These are phyloP conservation scores for Numida meleagris DNA, from an alignment of 2,113 vertebrate species.

Conservation along the genomic window DNA sequence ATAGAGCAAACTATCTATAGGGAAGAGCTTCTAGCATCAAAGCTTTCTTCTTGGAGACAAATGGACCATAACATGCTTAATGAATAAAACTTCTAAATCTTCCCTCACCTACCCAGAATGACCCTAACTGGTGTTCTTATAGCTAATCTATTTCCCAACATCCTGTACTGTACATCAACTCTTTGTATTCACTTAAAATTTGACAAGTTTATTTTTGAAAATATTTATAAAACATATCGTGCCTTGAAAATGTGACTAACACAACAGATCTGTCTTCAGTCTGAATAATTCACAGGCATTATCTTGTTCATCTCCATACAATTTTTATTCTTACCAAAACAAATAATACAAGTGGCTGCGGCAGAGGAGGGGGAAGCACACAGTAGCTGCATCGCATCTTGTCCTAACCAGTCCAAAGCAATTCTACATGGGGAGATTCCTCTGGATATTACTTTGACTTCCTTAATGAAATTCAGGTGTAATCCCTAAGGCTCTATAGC, in stretches of 20 bases:
- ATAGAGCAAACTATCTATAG: background rate
- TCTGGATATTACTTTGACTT: conserved; percentile 71
- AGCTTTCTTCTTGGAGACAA: background rate
- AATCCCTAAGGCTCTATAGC: conserved; percentile 82
- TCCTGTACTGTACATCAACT: background rate
- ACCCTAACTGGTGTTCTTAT: background rate
- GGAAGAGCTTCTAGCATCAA: background rate
- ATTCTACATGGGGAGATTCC: conserved; percentile 71
- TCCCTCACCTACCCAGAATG: background rate
- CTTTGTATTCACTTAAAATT: conserved; percentile 7
- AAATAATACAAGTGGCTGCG: conserved; percentile 52
- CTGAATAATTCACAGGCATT: conserved; percentile 40
- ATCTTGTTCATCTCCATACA: conserved; percentile 29
- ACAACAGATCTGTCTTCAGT: conserved; percentile 49
- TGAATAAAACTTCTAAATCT: background rate
- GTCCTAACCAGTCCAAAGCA: conserved; percentile 75
- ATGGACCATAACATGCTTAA: background rate
- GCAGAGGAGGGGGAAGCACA: background rate
- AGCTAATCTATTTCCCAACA: conserved; percentile 6
- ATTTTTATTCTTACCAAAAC: conserved; percentile 35
- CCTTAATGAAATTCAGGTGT: conserved; percentile 86
- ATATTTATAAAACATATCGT: conserved; percentile 21
- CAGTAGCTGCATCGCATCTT: conserved; percentile 53
- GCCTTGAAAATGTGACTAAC: conserved; percentile 18
- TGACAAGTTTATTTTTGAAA: background rate